Evolutionary conservation across 2,888 invertebrate genomes (phyloP), one percentile per base, ranked within the genome.

Genomic region (Drosophila pseudotalamancana): DNA sequence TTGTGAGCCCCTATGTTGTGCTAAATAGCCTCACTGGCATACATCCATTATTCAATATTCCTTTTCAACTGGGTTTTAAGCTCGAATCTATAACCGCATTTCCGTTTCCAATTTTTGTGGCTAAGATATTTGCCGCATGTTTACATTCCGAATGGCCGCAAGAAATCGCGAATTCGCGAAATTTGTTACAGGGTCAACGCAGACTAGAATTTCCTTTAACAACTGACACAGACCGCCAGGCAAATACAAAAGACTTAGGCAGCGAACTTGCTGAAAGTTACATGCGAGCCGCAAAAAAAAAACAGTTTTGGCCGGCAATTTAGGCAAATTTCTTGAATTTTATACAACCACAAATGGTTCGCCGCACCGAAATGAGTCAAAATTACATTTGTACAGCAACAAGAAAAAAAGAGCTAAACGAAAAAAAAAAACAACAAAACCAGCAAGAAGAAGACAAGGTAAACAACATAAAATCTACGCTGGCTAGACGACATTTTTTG

Each of bases 101-200:
- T 71, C 57, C 57, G 65, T 64, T 62, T 43, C 9, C 29, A 23
- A 16, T 35, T 32, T 37, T 55, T 23, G 18, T 19, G 14, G n/a
- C 27, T 31, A 29, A 67, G 49, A 67, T 40, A 37, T 59, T 59
- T 59, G 39, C 25, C 21, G 39, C 32, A 29, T 60, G 39, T 27
- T 55, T 57, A 14, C 27, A 48, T 64, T 54, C 21, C 59, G 11
- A 51, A 40, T 51, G 57, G 16, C 61, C 51, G 55, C 56, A 56
- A 56, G 53, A 59, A 62, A 65, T 63, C 60, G 68, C 21, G 61
- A 66, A 66, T 53, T 62, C 53, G 46, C 55, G 43, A 85, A 77
- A 83, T 82, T 72, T 78, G 87, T 85, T 87, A 87, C 83, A 83
- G 87, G 83, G 83, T 87, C 85, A 87, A 50, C 63, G 54, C 60